Evolutionary conservation across 2,797 vertebrate genomes (phyloP), one percentile per base, ranked within the genome.

Genomic region (Anolis apletophallus): DNA sequence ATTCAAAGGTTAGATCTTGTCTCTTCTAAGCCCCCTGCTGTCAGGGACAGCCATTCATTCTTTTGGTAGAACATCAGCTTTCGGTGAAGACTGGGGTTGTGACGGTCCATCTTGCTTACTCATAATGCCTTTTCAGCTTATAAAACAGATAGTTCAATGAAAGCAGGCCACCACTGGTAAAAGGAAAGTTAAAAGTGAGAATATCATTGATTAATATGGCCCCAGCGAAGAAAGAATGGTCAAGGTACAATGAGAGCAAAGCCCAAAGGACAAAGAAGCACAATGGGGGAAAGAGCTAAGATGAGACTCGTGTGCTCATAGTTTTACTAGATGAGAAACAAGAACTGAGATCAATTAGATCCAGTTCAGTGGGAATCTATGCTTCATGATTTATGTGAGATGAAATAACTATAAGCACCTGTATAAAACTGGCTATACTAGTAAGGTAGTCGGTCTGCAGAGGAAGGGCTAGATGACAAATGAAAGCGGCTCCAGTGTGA

Each of bases 241-340:
- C 61, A 50, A 21, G 69, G 36, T 40, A 68, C 19, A 81, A 81
- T 68, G 61, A 81, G 29, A 68, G 17, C 79, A 64, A 67, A 80
- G n/a, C 64, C 40, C 26, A 32, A n/a, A 80, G 26, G 9, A n/a
- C 57, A 29, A 36, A 23, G 17, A 40, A 40, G 40, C 40, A 40
- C 23, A n/a, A 14, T 1, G 12, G 46, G 61, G 13, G 5, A 67
- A 32, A 52, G 8, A 72, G 26, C 34, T 78, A 52, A 84, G 32
- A 64, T 34, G 57, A 57, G 75, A 29, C 32, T 74, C 57, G 85
- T 67, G 54, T 77, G 19, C 32, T 6, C 34, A 71, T 32, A 77
- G 12, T 17, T n/a, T 80, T 85, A 54, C 81, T 77, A 81, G 85
- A 88, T 81, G 76, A 71, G 73, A 71, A 67, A 76, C 73, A 88